phyloP scores from a whole-genome alignment of 2,888 invertebrate genomes.

The Malthinus seriepunctatus region DNA sequence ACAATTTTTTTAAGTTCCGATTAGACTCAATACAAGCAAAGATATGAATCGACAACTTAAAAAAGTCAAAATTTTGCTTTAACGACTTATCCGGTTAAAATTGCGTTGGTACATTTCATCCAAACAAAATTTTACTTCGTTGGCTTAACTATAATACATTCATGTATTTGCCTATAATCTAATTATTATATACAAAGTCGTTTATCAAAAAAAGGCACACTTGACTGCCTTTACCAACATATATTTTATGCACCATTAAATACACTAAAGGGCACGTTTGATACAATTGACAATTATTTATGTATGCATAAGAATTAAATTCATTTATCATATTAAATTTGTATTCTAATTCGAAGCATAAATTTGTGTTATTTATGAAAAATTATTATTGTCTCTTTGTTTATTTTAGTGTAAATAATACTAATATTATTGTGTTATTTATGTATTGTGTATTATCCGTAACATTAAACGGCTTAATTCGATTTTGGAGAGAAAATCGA shows the following conservation, averaged over 20 bases:
- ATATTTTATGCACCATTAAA: constrained; percentile 49
- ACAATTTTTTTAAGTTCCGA: no score
- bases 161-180: constrained; percentile 42
- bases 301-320: constrained; percentile 36
- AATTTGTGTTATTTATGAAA: constrained; percentile 7
- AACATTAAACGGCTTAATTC: constrained; percentile 4
- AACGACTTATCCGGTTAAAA: no score
- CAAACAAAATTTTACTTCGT: no score
- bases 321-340: constrained; percentile 44
- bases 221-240: constrained; percentile 27
- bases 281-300: constrained; percentile 47
- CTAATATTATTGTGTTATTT: constrained; percentile 12
- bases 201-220: constrained; percentile 28
- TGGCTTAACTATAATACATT: no score
- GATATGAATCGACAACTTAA: no score
- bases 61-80: no score
- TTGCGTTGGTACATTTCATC: no score
- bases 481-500: constrained; percentile 10
- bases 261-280: constrained; percentile 37
- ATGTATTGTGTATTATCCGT: background rate
- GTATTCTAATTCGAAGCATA: constrained; percentile 27
- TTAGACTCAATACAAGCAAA: no score
- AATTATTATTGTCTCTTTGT: constrained; percentile 22
- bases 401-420: constrained; percentile 18
- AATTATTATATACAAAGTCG: constrained; percentile 43